Evolutionary conservation across 2,888 invertebrate genomes (phyloP).

Genomic region (Amblyjoppa fuscipennis): DNA sequence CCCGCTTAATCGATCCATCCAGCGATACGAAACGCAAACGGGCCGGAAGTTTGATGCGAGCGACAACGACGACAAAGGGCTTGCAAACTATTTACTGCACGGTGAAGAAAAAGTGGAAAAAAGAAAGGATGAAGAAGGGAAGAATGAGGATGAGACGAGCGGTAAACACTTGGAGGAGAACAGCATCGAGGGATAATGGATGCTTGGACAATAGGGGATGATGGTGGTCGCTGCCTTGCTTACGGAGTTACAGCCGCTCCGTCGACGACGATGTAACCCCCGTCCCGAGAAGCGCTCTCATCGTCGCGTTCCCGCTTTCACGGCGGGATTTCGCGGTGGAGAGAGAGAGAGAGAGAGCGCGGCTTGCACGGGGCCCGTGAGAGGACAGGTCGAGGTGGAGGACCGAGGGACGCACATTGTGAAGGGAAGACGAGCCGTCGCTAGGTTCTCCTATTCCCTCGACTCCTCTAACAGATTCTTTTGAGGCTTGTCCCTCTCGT

Average conservation of each 20-base stretch:
- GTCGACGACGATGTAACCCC: constrained; percentile 33
- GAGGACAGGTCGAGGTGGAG: constrained; percentile 7
- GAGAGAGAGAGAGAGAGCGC: constrained; percentile 1
- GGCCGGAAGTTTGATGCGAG: constrained; percentile 13
- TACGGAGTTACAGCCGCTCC: constrained; percentile 33
- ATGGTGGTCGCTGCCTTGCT: constrained; percentile 35
- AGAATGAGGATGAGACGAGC: constrained; percentile 47
- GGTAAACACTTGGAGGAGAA: constrained; percentile 64
- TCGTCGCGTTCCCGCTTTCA: constrained; percentile 33
- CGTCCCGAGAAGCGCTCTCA: constrained; percentile 3
- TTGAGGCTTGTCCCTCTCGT: constrained; percentile 54
- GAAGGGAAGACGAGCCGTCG: constrained; percentile 1
- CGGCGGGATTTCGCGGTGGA: neutral
- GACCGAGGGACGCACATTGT: neutral
- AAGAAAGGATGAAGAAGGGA: constrained; percentile 4
- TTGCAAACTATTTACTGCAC: neutral
- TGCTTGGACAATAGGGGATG: constrained; percentile 62
- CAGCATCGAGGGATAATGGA: constrained; percentile 68
- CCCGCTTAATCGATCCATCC: constrained; percentile 15
- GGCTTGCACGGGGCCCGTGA: constrained; percentile 13
- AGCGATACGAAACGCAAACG: neutral
- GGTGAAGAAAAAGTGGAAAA: neutral
- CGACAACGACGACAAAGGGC: constrained; percentile 13
- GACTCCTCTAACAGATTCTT: constrained; percentile 62
- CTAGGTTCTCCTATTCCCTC: constrained; percentile 19